Evolutionary conservation across 1,140 invertebrate genomes (phyloP).

Genomic region (Agrypnia vestita): DNA sequence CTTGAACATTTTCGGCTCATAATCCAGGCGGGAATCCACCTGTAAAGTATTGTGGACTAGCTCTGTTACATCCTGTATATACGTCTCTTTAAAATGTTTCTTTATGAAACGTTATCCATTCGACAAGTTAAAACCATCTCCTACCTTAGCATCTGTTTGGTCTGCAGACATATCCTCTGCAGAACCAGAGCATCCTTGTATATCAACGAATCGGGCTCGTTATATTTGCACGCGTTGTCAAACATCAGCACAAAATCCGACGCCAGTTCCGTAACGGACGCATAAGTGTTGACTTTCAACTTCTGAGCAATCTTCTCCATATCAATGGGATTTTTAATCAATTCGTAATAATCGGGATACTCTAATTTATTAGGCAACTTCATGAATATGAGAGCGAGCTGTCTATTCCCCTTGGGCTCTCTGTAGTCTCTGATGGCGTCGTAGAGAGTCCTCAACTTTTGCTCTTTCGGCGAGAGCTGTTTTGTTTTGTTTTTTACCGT

Average conservation of each 20-base stretch:
- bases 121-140: slow-evolving; percentile 1
- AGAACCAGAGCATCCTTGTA: slow-evolving; percentile 98
- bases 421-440: slow-evolving; percentile 92
- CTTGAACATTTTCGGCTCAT: too few species aligned
- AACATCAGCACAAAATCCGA: slow-evolving; percentile 98
- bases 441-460: slow-evolving; percentile 90
- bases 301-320: slow-evolving; percentile 96
- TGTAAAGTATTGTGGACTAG: too few species aligned
- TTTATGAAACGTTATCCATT: neutral
- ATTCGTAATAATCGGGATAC: slow-evolving; percentile 98
- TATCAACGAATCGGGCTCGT: slow-evolving; percentile 98
- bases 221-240: slow-evolving; percentile 99
- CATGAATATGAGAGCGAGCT: slow-evolving; percentile 93
- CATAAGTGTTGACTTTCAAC: slow-evolving; percentile 86
- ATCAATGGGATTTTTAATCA: slow-evolving; percentile 98
- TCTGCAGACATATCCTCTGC: slow-evolving; percentile 93
- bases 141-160: slow-evolving; percentile 86
- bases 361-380: slow-evolving; percentile 95
- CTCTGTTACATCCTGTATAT: too few species aligned
- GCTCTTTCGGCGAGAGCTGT: slow-evolving; percentile 75
- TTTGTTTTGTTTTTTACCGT: slow-evolving; percentile 61
- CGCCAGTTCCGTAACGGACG: slow-evolving; percentile 90
- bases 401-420: slow-evolving; percentile 88
- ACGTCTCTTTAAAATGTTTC: too few species aligned
- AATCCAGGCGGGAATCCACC: too few species aligned